Base-by-base conservation (phyloP, 2,113 vertebrate species). In the Barbus barbus region DNA sequence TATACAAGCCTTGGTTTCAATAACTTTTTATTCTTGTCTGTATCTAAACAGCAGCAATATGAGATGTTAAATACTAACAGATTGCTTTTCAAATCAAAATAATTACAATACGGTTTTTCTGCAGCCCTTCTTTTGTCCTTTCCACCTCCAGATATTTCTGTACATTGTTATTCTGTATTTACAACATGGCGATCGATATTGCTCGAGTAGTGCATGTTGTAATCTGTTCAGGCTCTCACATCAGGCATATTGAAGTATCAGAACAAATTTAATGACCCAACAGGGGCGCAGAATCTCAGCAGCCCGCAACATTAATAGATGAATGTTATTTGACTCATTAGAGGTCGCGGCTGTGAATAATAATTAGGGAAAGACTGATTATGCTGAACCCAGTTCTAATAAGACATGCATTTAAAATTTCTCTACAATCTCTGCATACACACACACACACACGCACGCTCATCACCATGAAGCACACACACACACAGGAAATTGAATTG, bases 401-500 rank as follows among this genome's bases (percentile, higher is more conserved):
- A 78, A 82, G 80, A 73, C 63, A 38, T 38, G 58, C 38, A 78
- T 63, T 69, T 36, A 13, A 84, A 38, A 84, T 53, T 28, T 41
- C 78, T 69, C 22, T 24, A 31, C 48, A 46, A 33, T 82, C 56
- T 74, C 78, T 83, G 26, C 60, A 20, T 60, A 22, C 65, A 56
- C 85, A 76, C 18, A 20, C 73, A 36, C 56, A 44, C 85, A 14
- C 73, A 36, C 53, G 41, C 85, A 76, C 69, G 26, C n/a, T 24
- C 36, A 11, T 33, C 24, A 36, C 83, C 48, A 20, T 84, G 22
- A 78, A 60, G 56, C 73, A 36, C 53, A 56, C 81, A 76, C 60
- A 46, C 79, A 81, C 72, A 24, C 78, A 73, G 73, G 73, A 72
- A 83, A 85, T 81, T 81, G 83, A 86, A 86, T 83, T 85, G 86